These are phyloP conservation scores for Pelmatolapia mariae DNA, from an alignment of 2,113 vertebrate species.

Conservation along the genomic window DNA sequence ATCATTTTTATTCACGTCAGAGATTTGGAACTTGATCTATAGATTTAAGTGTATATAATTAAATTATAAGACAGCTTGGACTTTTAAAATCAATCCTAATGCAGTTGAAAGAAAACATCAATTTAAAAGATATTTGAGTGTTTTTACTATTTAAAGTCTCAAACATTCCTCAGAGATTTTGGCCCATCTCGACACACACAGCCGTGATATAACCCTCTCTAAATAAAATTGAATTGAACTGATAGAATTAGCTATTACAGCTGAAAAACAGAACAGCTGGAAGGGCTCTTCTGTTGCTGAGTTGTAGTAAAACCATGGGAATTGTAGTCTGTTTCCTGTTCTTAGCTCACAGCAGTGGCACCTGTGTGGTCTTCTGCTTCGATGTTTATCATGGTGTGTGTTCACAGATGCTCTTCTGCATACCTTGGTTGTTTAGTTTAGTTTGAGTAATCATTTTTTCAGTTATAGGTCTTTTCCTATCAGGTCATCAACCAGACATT, in stretches of 20 bases:
- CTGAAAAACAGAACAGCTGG: background rate
- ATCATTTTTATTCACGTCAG: background rate
- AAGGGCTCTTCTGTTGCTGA: background rate
- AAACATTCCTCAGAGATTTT: background rate
- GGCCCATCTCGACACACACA: background rate
- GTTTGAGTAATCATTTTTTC: background rate
- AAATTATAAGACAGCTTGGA: background rate
- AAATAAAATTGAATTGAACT: background rate
- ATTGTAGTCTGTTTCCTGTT: background rate
- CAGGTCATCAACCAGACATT: background rate
- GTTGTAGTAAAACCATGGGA: background rate
- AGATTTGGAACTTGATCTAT: background rate
- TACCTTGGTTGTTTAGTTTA: background rate
- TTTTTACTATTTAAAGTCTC: background rate
- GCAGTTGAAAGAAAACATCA: background rate
- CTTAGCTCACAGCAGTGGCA: background rate
- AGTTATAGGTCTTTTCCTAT: background rate
- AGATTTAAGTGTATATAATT: background rate
- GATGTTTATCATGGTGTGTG: background rate
- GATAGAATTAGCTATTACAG: background rate
- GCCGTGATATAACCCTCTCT: accelerated
- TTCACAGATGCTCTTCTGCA: background rate
- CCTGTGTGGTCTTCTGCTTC: background rate
- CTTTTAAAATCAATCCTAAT: background rate
- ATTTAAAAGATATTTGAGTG: background rate